A percentile compares a stretch with the other conserved stretches of the same genome.
Evolutionary conservation across 2,888 invertebrate genomes (phyloP).

Genomic region (Capitulum mitella): DNA sequence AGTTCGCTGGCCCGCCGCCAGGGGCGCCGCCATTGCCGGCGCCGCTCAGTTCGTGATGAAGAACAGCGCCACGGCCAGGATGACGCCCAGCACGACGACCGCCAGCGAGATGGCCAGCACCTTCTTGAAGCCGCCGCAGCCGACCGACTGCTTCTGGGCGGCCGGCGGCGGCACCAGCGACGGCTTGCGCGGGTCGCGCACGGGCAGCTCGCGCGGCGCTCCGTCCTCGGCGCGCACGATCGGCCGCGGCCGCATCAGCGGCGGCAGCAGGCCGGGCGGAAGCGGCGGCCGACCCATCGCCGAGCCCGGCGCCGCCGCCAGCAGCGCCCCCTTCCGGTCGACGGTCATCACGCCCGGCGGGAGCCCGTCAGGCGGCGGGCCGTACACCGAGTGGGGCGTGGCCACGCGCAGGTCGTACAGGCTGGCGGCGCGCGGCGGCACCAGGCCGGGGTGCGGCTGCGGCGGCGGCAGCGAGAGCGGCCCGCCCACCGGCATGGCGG

Average conservation of each 20-base stretch:
- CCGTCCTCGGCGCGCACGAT: conserved; percentile 30
- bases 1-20: not conserved
- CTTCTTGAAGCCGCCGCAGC: not conserved
- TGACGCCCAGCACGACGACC: conserved; percentile 4
- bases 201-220: conserved; percentile 27
- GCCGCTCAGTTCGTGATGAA: conserved; percentile 7
- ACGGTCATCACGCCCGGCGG: not conserved
- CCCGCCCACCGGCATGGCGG: not conserved
- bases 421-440: not conserved
- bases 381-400: conserved; percentile 11
- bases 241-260: conserved; percentile 15
- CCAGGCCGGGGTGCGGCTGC: not conserved
- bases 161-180: conserved; percentile 8
- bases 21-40: not conserved
- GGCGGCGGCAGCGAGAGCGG: conserved; percentile 11
- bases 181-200: conserved; percentile 26
- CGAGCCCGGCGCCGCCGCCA: conserved; percentile 25
- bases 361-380: not conserved
- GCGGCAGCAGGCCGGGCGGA: conserved; percentile 26
- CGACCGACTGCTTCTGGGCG: not conserved
- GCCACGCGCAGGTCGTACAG: conserved; percentile 3
- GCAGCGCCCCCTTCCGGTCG: conserved; percentile 4
- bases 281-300: not conserved
- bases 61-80: not conserved
- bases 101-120: conserved; percentile 6